A percentile compares a stretch with the other conserved stretches of the same genome.
phyloP scores from a whole-genome alignment of 2,888 invertebrate species.

The Cataglyphis cursor region DNA sequence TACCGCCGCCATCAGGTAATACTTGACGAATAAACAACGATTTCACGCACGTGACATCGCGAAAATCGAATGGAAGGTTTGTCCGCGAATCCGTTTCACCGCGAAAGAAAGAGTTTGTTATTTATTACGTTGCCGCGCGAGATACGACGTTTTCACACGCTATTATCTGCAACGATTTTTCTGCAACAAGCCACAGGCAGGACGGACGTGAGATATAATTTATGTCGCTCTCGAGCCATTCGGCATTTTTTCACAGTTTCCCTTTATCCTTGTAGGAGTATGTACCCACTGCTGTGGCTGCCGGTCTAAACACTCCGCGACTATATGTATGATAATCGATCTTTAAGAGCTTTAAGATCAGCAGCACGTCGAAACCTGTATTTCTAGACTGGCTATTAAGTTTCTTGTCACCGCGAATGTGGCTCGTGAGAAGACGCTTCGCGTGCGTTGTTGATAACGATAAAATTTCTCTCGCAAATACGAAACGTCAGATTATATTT shows the following conservation, averaged over 20 bases:
- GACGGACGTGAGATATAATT: constrained; percentile 9
- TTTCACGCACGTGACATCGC: not conserved
- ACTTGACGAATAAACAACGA: not conserved
- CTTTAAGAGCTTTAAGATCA: constrained; percentile 77
- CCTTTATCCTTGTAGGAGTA: not conserved
- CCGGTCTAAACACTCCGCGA: constrained; percentile 69
- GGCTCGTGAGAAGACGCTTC: constrained; percentile 45
- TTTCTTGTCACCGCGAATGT: constrained; percentile 75
- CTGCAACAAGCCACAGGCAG: constrained; percentile 1
- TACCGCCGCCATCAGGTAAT: constrained; percentile 79
- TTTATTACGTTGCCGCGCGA: not conserved
- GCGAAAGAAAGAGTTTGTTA: not conserved
- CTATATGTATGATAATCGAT: constrained; percentile 75
- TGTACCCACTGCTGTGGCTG: constrained; percentile 48
- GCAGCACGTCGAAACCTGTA: constrained; percentile 75
- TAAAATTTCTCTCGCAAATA: constrained; percentile 40
- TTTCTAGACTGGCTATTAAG: constrained; percentile 78
- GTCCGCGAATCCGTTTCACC: not conserved
- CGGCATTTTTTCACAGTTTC: constrained; percentile 16
- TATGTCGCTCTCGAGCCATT: constrained; percentile 14
- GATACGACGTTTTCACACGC: not conserved
- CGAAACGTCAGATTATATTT: constrained; percentile 24
- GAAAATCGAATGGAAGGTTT: constrained; percentile 36
- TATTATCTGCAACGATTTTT: not conserved
- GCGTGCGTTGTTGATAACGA: constrained; percentile 56